Evolutionary conservation across 2,888 invertebrate genomes (phyloP), one percentile per base, ranked within the genome.

Genomic region (Morpho helenor): DNA sequence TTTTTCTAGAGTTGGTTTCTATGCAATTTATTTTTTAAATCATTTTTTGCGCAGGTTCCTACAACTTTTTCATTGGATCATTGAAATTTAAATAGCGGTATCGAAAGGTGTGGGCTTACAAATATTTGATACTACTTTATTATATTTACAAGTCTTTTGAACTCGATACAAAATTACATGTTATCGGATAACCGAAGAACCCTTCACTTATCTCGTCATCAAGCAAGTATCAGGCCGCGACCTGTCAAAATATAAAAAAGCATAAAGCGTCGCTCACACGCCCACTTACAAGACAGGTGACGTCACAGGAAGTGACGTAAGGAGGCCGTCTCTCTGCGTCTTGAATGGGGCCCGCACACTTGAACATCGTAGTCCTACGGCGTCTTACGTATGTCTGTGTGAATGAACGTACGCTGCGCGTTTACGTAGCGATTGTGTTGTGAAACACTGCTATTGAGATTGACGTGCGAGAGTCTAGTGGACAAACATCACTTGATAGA

Each of bases 271-370:
- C 68, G 77, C 77, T 77, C 81, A 82, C 82, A 85, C 86, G 82
- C 79, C 82, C 82, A 82, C 82, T 87, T 84, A 78, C 70, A 82
- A 87, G 83, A 82, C 77, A 74, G 64, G 77, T 82, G 81, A 85
- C 84, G 83, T 82, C 80, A 75, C 63, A 70, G 87, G 88, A 88
- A 76, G 80, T 86, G 81, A 87, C 88, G 88, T 71, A 84, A 84
- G 81, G 73, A 80, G 76, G 74, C 76, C 75, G 73, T 65, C 63
- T 63, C 67, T 52, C 62, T 61, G 68, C 69, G 76, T 83, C 84
- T 87, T 87, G 81, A 87, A 89, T 87, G 87, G 73, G 69, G 61
- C 73, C 79, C 84, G 76, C 84, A 86, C 82, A 86, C 58, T 68
- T 62, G 63, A 60, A 66, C 59, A 52, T 45, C 52, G 50, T 46